A percentile compares a stretch with the other conserved stretches of the same genome.
Evolutionary conservation across 2,888 invertebrate genomes (phyloP).

Genomic region (Capitulum mitella): DNA sequence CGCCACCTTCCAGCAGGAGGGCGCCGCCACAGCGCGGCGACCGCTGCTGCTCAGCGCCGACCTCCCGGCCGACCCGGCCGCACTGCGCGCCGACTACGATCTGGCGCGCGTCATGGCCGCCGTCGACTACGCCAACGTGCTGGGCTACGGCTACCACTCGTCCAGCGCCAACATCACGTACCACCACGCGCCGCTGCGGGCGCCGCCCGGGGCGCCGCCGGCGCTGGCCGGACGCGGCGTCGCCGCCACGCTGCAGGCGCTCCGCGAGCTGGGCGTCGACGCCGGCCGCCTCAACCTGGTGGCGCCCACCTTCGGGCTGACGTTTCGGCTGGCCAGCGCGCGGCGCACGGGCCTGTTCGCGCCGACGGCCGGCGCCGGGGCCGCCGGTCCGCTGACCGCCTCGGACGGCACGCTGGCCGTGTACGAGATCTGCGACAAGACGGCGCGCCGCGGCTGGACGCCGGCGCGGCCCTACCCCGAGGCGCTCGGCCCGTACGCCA

Average conservation of each 20-base stretch:
- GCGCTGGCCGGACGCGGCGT: background rate
- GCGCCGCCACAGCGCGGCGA: background rate
- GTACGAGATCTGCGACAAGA: slow-evolving; percentile 41
- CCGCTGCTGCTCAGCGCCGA: background rate
- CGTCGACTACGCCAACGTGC: background rate
- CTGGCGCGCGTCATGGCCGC: background rate
- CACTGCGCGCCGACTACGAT: background rate
- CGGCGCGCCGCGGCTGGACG: background rate
- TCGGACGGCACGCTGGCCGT: background rate
- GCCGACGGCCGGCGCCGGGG: background rate
- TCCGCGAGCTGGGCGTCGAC: background rate
- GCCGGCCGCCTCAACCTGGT: background rate
- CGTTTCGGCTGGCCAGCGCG: background rate
- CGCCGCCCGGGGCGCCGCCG: background rate
- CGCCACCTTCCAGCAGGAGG: background rate
- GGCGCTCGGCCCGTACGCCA: background rate
- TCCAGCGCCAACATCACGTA: background rate
- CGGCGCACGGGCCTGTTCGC: background rate
- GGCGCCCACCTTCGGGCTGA: background rate
- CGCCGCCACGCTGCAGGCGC: background rate
- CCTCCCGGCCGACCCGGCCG: background rate
- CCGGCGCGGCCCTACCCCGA: background rate
- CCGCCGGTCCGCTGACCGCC: background rate
- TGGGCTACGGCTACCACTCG: background rate
- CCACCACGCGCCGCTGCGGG: background rate